A percentile compares a stretch with the other conserved stretches of the same genome.
Conservation (phyloP, 2,113 vertebrate species). For the Nanorana parkeri region DNA sequence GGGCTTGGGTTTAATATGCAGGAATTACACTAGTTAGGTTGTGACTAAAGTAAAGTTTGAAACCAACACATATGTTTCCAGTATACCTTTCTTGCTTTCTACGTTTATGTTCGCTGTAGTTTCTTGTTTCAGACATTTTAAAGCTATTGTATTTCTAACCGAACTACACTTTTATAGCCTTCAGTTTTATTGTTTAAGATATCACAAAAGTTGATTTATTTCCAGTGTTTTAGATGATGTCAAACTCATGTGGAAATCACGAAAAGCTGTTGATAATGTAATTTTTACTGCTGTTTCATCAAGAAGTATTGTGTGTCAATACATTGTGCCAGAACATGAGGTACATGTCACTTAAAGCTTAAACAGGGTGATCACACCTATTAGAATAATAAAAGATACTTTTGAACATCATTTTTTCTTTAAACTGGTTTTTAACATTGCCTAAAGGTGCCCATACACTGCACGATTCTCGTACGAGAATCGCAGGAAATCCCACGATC, state of each 20-base stretch:
- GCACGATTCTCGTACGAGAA: too few relatives aligned
- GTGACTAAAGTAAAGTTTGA: background rate
- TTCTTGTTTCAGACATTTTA: background rate
- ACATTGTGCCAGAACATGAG: background rate
- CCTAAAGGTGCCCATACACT: too few relatives aligned
- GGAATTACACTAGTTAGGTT: too few relatives aligned
- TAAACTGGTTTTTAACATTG: background rate
- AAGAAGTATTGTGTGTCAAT: background rate
- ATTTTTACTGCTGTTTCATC: slow-evolving; percentile 13
- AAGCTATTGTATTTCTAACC: background rate
- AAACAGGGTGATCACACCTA: background rate
- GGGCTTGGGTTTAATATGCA: too few relatives aligned
- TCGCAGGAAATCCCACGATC: too few relatives aligned
- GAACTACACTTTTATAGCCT: background rate
- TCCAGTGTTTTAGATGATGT: background rate
- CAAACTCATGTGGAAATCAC: slow-evolving; percentile 31
- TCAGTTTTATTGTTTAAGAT: slow-evolving; percentile 13
- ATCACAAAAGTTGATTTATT: background rate
- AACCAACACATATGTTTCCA: slow-evolving; percentile 1
- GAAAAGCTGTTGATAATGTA: slow-evolving; percentile 21
- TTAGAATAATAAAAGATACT: background rate
- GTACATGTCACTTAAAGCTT: background rate
- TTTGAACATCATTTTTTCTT: background rate
- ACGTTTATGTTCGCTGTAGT: background rate
- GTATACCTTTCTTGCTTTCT: background rate